These are phyloP conservation scores for Oryzaephilus surinamensis DNA, from an alignment of 1,140 invertebrate genomes.

Conservation along the genomic window DNA sequence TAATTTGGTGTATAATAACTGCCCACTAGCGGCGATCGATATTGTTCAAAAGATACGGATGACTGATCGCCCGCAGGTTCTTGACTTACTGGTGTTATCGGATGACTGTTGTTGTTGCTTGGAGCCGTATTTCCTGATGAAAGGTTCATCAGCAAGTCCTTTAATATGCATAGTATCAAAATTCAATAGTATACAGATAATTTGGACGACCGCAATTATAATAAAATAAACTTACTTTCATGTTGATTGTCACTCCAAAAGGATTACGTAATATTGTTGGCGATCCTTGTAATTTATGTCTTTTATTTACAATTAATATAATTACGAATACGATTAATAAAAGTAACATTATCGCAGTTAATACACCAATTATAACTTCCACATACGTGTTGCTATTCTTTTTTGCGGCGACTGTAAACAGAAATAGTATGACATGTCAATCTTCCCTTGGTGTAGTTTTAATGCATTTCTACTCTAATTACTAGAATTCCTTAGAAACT, in stretches of 20 bases:
- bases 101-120: conserved; percentile 35
- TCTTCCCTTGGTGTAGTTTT: neutral
- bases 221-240: conserved; percentile 43
- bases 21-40: conserved; percentile 41
- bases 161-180: neutral
- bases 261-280: conserved; percentile 52
- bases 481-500: neutral
- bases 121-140: conserved; percentile 39
- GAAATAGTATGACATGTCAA: conserved; percentile 5
- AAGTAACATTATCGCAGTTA: conserved; percentile 60
- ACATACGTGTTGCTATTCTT: conserved; percentile 53
- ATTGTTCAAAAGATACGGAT: conserved; percentile 43
- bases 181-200: too few relatives aligned
- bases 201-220: neutral
- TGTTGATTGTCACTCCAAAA: conserved; percentile 54
- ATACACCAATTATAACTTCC: conserved; percentile 60
- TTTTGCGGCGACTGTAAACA: conserved; percentile 44
- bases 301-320: conserved; percentile 52
- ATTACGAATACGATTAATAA: conserved; percentile 54
- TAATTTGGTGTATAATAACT: conserved; percentile 26
- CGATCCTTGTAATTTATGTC: conserved; percentile 53
- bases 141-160: conserved; percentile 51
- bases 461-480: neutral
- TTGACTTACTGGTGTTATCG: conserved; percentile 37
- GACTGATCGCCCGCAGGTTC: conserved; percentile 33